phyloP scores from a whole-genome alignment of 2,797 vertebrate genomes.

The Antennarius maculatus region DNA sequence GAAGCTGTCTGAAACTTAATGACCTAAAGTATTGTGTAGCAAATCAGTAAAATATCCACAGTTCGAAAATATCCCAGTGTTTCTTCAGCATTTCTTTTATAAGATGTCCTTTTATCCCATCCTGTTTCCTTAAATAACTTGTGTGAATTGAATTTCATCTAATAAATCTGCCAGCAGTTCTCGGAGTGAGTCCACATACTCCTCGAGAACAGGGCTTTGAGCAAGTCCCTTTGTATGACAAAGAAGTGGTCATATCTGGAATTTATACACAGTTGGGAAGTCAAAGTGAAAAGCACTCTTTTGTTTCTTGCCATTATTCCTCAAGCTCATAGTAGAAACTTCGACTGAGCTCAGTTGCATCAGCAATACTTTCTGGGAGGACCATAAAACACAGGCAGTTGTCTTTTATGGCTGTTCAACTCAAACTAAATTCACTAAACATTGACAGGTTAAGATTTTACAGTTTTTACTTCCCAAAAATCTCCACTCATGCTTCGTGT shows the following conservation, averaged over 20 bases:
- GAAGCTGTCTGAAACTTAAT: constrained; percentile 28
- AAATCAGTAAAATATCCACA: constrained; percentile 16
- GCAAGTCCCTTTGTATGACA: constrained; percentile 62
- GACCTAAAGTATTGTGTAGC: constrained; percentile 4
- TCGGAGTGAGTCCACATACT: constrained; percentile 57
- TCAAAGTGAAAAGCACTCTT: constrained; percentile 67
- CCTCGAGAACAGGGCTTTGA: constrained; percentile 61
- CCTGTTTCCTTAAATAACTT: constrained; percentile 59
- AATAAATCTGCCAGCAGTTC: constrained; percentile 65
- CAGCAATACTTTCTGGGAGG: constrained; percentile 26
- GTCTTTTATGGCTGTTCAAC: constrained; percentile 35
- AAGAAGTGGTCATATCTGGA: constrained; percentile 72
- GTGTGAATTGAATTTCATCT: constrained; percentile 62
- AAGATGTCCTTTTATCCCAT: constrained; percentile 34
- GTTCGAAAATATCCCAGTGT: constrained; percentile 22
- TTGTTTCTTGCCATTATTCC: constrained; percentile 58
- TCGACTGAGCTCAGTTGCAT: constrained; percentile 41
- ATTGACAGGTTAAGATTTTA: constrained; percentile 36
- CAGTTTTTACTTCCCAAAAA: constrained; percentile 20
- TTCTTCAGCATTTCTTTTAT: constrained; percentile 18
- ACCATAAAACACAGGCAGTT: constrained; percentile 18
- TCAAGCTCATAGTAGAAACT: constrained; percentile 53
- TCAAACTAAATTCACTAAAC: constrained; percentile 39
- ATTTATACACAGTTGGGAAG: constrained; percentile 72
- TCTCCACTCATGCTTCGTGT: too few relatives aligned